These are phyloP conservation scores for Eulemur rubriventer DNA, from an alignment of 2,797 vertebrate species.

Conservation along the genomic window DNA sequence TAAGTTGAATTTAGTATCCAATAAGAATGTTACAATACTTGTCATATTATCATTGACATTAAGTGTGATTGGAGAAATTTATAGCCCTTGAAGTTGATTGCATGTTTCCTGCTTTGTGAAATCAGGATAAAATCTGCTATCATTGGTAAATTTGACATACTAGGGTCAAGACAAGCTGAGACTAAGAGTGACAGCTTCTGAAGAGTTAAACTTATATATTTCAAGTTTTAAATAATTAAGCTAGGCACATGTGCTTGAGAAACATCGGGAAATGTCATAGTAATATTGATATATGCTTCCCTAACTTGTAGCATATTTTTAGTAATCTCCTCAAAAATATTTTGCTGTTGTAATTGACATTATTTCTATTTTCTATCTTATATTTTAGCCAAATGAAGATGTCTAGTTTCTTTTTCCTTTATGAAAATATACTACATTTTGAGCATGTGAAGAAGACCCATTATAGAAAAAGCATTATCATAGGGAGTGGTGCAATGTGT, in stretches of 20 bases:
- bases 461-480: neutral
- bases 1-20: neutral
- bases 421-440: neutral
- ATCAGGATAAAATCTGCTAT: constrained; percentile 10
- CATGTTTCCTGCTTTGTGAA: constrained; percentile 5
- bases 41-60: neutral
- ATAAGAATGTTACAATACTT: neutral
- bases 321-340: constrained; percentile 21
- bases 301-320: constrained; percentile 11
- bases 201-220: neutral
- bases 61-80: neutral
- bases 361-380: constrained; percentile 40
- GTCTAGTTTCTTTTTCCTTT: neutral
- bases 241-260: neutral
- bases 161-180: neutral
- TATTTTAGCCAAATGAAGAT: neutral
- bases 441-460: neutral
- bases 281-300: neutral
- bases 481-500: accelerated
- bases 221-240: constrained; percentile 9
- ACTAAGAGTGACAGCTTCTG: constrained; percentile 5
- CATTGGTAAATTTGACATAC: neutral
- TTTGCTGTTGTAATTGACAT: neutral
- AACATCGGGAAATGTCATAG: neutral
- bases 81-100: neutral